These are phyloP conservation scores for Chamaea fasciata DNA, from an alignment of 2,113 vertebrate species.

Conservation along the genomic window DNA sequence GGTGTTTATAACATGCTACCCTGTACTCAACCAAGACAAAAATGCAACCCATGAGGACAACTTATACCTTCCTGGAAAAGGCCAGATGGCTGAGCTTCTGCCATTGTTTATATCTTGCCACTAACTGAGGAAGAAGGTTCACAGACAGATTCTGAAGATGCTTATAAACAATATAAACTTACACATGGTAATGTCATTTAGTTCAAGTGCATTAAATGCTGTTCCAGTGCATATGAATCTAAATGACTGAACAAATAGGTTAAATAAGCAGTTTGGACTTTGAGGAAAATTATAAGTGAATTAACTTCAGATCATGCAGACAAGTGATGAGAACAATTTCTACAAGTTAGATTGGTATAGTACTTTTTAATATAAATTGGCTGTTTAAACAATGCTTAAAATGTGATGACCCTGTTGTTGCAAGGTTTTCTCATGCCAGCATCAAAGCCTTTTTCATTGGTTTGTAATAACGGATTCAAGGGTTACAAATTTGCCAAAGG, in stretches of 20 bases:
- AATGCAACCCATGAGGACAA: background rate
- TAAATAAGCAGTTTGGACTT: slow-evolving; percentile 11
- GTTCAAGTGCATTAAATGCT: background rate
- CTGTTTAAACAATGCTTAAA: slow-evolving; percentile 37
- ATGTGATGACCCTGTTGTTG: slow-evolving; percentile 2
- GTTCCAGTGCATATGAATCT: background rate
- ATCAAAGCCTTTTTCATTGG: slow-evolving; percentile 37
- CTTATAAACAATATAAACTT: background rate
- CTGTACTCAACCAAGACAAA: background rate
- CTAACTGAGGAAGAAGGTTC: background rate
- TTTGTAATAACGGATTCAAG: slow-evolving; percentile 18
- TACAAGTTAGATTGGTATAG: background rate
- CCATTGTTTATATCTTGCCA: background rate
- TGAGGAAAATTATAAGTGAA: background rate
- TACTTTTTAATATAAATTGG: background rate
- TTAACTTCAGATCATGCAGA: background rate
- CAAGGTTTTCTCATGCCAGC: background rate
- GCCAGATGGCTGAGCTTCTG: background rate
- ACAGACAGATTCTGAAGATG: background rate
- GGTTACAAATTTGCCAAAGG: background rate
- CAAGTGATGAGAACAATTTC: slow-evolving; percentile 2
- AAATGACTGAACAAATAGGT: background rate
- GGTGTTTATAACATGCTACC: background rate
- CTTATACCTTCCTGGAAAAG: background rate
- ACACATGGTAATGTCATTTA: background rate